Conservation (phyloP, 2,113 vertebrate species). For the Panthera leo region DNA sequence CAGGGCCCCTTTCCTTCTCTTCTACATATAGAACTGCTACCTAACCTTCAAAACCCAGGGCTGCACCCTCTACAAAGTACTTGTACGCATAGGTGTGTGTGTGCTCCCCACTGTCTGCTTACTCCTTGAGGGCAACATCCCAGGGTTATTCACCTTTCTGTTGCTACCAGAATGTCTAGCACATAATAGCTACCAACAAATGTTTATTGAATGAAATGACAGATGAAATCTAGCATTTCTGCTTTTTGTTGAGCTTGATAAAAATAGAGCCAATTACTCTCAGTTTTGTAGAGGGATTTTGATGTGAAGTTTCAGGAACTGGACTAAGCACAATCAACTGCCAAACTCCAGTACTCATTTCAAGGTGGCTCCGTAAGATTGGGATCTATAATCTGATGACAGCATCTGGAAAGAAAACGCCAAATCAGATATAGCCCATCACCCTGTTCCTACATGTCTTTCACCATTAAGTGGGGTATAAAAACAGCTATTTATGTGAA, state of each 20-base stretch:
- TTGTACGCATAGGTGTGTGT: neutral
- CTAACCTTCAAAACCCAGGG: neutral
- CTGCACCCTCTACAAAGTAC: neutral
- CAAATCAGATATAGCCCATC: neutral
- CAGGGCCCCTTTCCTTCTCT: neutral
- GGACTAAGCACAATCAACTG: neutral
- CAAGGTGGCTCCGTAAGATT: neutral
- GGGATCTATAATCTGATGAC: neutral
- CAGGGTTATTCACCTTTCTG: neutral
- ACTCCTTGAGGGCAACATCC: neutral
- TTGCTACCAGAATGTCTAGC: neutral
- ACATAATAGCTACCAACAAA: neutral
- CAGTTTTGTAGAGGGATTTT: neutral
- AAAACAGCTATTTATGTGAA: slow-evolving; percentile 49
- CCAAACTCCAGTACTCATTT: neutral
- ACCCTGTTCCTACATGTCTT: neutral
- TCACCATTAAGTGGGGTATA: neutral
- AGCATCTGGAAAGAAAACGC: slow-evolving; percentile 38
- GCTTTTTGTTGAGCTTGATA: neutral
- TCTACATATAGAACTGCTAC: neutral
- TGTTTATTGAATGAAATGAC: neutral
- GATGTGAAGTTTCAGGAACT: neutral
- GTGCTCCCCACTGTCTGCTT: neutral
- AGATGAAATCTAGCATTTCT: neutral
- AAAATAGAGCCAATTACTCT: neutral